Conservation (phyloP, 2,113 vertebrate species). For the Misgurnus mizolepis region DNA sequence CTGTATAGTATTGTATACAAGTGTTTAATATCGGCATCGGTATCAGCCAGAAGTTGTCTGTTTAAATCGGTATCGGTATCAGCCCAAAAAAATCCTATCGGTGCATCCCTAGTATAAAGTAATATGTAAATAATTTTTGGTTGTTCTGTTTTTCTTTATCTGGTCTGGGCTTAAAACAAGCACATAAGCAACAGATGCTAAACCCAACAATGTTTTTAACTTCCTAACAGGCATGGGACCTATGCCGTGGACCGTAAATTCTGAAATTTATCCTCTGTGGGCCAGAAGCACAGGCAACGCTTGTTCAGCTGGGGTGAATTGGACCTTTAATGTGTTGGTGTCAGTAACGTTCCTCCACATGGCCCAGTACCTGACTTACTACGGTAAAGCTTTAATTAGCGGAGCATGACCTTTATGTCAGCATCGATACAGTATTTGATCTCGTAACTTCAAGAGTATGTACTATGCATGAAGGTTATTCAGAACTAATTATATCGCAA, state of each 20-base stretch:
- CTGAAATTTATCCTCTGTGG: constrained; percentile 98
- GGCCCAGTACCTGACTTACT: constrained; percentile 94
- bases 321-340: constrained; percentile 94
- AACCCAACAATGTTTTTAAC: neutral
- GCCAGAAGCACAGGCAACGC: constrained; percentile 97
- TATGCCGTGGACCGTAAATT: constrained; percentile 99
- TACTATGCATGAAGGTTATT: constrained; percentile 18
- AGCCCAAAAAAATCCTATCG: too few species aligned
- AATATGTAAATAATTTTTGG: too few species aligned
- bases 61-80: too few species aligned
- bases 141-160: too few species aligned
- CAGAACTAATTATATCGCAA: constrained; percentile 17
- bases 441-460: constrained; percentile 23
- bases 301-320: constrained; percentile 93
- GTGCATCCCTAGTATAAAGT: too few species aligned
- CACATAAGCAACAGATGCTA: neutral
- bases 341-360: constrained; percentile 94
- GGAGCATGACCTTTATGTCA: constrained; percentile 21
- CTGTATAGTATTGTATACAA: too few species aligned
- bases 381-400: constrained; percentile 74
- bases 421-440: constrained; percentile 14
- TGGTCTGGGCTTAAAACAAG: too few species aligned
- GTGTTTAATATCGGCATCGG: too few species aligned
- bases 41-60: too few species aligned
- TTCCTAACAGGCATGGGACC: constrained; percentile 87